These are phyloP conservation scores for Barbus barbus DNA, from an alignment of 2,113 vertebrate species.

Conservation along the genomic window DNA sequence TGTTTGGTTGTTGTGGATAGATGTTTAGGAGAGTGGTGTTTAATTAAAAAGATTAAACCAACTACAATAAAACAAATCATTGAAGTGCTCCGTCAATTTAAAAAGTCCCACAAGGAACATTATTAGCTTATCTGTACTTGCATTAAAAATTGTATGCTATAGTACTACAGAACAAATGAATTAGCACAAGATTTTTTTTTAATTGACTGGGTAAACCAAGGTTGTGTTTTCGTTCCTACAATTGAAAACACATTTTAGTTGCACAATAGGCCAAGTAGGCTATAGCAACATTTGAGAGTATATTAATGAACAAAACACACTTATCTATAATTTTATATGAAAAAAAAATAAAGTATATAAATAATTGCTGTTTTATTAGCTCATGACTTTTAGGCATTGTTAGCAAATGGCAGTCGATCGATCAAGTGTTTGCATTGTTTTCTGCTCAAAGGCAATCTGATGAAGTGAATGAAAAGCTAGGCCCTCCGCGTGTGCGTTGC, in stretches of 20 bases:
- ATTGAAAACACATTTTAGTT: too few relatives aligned
- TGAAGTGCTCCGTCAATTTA: background rate
- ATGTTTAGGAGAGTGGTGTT: background rate
- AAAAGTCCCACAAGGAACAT: background rate
- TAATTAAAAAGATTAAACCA: background rate
- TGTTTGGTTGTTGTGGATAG: too few relatives aligned
- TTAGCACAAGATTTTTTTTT: background rate
- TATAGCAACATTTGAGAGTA: background rate
- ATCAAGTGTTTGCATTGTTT: conserved; percentile 57
- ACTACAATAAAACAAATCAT: background rate
- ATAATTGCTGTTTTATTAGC: background rate
- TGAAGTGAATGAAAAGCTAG: conserved; percentile 50
- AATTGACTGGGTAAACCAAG: background rate
- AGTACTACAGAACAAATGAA: background rate
- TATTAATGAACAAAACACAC: background rate
- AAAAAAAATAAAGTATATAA: background rate
- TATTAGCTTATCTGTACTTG: background rate
- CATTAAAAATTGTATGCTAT: background rate
- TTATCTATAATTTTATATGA: background rate
- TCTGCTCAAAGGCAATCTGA: conserved; percentile 56
- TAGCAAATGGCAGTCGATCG: conserved; percentile 35
- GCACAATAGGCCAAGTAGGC: background rate
- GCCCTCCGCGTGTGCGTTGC: conserved; percentile 31
- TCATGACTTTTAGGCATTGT: conserved; percentile 2
- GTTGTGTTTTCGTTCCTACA: background rate